Percentiles rank a stretch among this genome's conserved stretches.
These are phyloP conservation scores for Andrena trimmerana DNA, from an alignment of 2,888 invertebrate species.

Conservation along the genomic window DNA sequence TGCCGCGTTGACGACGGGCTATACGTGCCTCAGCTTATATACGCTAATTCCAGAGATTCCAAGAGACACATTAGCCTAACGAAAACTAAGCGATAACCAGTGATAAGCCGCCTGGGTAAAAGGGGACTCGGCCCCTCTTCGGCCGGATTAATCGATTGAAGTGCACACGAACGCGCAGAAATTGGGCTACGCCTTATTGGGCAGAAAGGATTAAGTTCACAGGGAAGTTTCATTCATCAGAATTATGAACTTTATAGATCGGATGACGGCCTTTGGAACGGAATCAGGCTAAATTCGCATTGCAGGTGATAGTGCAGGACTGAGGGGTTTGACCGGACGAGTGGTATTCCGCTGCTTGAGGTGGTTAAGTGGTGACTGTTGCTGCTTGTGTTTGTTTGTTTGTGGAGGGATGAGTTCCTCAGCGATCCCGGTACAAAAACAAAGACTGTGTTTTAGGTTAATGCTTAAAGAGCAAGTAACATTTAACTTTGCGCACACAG, in stretches of 20 bases:
- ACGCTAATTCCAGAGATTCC: conserved; percentile 68
- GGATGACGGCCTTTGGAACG: too few species aligned
- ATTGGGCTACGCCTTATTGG: not conserved
- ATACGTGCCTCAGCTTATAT: conserved; percentile 58
- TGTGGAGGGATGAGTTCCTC: too few species aligned
- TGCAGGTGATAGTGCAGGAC: too few species aligned
- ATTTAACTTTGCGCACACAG: too few species aligned
- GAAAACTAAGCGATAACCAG: conserved; percentile 56
- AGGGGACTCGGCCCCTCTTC: conserved; percentile 12
- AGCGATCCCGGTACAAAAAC: too few species aligned
- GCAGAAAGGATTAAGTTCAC: not conserved
- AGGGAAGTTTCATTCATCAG: not conserved
- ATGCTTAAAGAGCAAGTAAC: too few species aligned
- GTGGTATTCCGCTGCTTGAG: too few species aligned
- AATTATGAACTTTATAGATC: not conserved
- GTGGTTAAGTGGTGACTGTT: too few species aligned
- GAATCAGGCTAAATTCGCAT: too few species aligned
- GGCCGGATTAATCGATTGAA: conserved; percentile 38
- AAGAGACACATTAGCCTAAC: conserved; percentile 62
- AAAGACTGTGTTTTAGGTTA: too few species aligned
- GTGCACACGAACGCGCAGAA: conserved; percentile 9
- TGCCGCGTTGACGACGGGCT: conserved; percentile 50
- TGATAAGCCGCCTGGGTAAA: conserved; percentile 16
- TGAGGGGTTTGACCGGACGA: too few species aligned
- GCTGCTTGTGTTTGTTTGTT: too few species aligned